Evolutionary conservation across 2,113 vertebrate genomes (phyloP).

Genomic region (Leptocoma aspasia): DNA sequence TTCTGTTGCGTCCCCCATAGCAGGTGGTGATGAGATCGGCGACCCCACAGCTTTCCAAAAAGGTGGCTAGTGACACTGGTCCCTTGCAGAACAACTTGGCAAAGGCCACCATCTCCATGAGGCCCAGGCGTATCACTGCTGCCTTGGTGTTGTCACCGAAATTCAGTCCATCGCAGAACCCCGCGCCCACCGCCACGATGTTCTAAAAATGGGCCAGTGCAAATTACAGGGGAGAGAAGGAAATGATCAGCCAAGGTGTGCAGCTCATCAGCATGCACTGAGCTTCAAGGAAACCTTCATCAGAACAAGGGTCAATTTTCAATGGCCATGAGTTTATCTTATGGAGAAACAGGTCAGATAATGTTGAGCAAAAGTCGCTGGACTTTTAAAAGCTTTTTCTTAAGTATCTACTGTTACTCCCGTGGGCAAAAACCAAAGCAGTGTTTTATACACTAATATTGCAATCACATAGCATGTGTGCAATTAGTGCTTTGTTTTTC

Average conservation of each 20-base stretch:
- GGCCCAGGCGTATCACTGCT: constrained; percentile 83
- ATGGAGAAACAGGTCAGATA: neutral
- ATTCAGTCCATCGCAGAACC: constrained; percentile 84
- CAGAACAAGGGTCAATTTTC: neutral
- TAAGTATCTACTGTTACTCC: neutral
- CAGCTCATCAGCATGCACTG: rapidly evolving
- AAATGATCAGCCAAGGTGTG: neutral
- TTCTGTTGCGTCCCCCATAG: constrained; percentile 86
- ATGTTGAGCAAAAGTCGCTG: neutral
- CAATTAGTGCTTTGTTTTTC: neutral
- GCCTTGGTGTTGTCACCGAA: constrained; percentile 88
- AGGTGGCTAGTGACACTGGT: constrained; percentile 71
- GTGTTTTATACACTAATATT: neutral
- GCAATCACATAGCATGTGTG: rapidly evolving
- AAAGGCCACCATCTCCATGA: constrained; percentile 91
- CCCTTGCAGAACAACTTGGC: constrained; percentile 81
- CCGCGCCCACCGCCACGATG: constrained; percentile 83
- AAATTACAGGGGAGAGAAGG: neutral
- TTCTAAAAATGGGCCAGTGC: constrained; percentile 64
- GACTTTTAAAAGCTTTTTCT: neutral
- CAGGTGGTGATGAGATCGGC: constrained; percentile 89
- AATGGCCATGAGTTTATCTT: neutral
- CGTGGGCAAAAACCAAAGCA: neutral
- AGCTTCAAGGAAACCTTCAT: neutral
- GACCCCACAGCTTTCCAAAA: constrained; percentile 87